Evolutionary conservation across 35 echinoderm and acorn worm species (phyloP), one percentile per base, ranked within the genome.

Genomic region (Stichopus chloronotus): DNA sequence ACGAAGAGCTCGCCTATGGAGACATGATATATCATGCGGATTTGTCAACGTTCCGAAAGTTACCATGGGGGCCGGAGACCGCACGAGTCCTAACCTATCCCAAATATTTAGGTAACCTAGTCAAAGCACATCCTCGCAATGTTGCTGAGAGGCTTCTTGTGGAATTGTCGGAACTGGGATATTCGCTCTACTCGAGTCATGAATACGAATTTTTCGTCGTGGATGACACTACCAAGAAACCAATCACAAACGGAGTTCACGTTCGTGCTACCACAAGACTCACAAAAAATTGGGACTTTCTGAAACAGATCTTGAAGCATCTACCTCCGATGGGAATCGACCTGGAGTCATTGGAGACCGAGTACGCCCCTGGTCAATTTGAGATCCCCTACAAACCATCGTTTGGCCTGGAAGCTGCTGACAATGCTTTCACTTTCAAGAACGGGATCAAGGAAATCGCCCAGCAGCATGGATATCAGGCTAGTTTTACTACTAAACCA

Each of bases 381-480:
- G 95, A 93, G 56, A 94, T 96, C 20, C 74, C 92, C 4, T 94
- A 94, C 69, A 90, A 90, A 57, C 95, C 95, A 57, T 74, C 93
- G 16, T 96, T 94, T 92, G 95, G 92, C 9, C 83, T 96, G 8
- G 20, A 87, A 74, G 87, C 92, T 68, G 95, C 95, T 25, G 95
- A 96, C 60, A 94, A 90, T 25, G 95, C 86, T 24, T 91, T 94
- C 53, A 96, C 95, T 5, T 96, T 58, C 88, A 96, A 94, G 60
- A 65, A 74, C 7, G 87, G 91, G 7, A 87, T 96, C 22, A 96
- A 96, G 77, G 95, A 96, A 78, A 96, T 96, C 10, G 95, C 95
- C 1, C 55, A 91, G 16, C 57, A 85, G 43, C 92, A 96, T 59
- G 88, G 88, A 30, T 87, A 63, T 8, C 20, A 91, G 17, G 92